Conservation (phyloP, 2,888 invertebrate genomes). For the Lasioglossum zephyrum region DNA sequence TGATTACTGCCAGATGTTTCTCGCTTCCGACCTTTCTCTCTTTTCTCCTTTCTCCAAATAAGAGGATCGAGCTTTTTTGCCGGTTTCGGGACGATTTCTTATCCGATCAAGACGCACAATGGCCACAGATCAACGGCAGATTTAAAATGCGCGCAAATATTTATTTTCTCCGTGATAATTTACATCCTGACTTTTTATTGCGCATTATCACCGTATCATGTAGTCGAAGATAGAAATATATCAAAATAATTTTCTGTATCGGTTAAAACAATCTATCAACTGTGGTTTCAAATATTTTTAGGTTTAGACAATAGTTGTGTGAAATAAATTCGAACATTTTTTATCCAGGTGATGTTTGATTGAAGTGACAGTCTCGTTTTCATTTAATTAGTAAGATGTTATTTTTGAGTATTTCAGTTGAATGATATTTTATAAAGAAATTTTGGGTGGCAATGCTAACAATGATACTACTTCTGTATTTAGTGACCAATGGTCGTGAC, state of each 20-base stretch:
- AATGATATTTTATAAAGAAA: no score
- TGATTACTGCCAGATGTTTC: conserved; percentile 79
- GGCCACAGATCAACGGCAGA: neutral
- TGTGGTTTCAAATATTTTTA: no score
- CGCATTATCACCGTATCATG: neutral
- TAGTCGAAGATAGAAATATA: neutral
- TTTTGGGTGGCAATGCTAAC: no score
- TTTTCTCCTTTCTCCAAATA: conserved; percentile 61
- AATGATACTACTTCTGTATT: no score
- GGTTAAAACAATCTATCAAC: neutral
- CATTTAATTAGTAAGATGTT: no score
- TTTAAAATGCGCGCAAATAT: neutral
- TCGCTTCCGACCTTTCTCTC: conserved; percentile 65
- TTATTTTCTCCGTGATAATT: neutral
- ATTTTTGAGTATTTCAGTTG: no score
- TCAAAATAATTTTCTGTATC: neutral
- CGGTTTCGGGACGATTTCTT: conserved; percentile 18
- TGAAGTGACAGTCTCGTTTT: no score
- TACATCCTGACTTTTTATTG: neutral
- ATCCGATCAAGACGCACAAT: conserved; percentile 14
- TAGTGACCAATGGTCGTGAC: no score
- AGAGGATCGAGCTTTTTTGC: conserved; percentile 46
- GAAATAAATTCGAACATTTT: no score
- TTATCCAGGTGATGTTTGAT: neutral
- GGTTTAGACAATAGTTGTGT: no score